phyloP scores from a whole-genome alignment of 2,113 vertebrate species.

The Anas platyrhynchos region DNA sequence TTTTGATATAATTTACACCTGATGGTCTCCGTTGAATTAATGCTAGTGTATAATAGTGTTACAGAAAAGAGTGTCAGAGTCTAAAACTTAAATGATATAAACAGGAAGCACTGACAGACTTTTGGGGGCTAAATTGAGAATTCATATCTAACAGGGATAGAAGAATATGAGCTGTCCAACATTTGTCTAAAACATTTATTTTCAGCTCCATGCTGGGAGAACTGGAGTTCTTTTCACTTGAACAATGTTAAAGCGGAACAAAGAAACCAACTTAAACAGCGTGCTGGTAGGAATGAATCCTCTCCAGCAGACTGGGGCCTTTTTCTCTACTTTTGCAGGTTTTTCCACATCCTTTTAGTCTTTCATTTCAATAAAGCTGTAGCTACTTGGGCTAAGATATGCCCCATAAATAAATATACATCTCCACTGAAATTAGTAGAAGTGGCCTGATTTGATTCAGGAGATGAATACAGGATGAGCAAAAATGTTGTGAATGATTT shows the following conservation, averaged over 20 bases:
- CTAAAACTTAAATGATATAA: background rate
- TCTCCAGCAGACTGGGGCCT: background rate
- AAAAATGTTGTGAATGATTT: background rate
- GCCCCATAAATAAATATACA: background rate
- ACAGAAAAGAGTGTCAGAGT: background rate
- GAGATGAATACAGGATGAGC: background rate
- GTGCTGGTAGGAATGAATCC: background rate
- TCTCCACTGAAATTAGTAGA: background rate
- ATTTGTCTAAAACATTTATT: background rate
- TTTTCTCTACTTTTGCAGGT: background rate
- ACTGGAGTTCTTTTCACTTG: background rate
- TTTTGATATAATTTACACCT: background rate
- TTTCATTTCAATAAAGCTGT: background rate
- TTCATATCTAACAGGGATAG: background rate
- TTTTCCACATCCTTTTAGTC: background rate
- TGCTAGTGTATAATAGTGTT: background rate
- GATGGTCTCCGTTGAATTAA: background rate
- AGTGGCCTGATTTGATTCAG: background rate
- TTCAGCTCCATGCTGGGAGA: background rate
- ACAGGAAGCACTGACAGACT: background rate
- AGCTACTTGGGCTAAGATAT: background rate
- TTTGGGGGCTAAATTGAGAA: background rate
- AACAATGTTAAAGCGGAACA: background rate
- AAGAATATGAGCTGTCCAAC: background rate
- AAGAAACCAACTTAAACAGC: background rate